Base-by-base conservation (phyloP, 2,797 vertebrate genomes). In the Adrianichthys oophorus region DNA sequence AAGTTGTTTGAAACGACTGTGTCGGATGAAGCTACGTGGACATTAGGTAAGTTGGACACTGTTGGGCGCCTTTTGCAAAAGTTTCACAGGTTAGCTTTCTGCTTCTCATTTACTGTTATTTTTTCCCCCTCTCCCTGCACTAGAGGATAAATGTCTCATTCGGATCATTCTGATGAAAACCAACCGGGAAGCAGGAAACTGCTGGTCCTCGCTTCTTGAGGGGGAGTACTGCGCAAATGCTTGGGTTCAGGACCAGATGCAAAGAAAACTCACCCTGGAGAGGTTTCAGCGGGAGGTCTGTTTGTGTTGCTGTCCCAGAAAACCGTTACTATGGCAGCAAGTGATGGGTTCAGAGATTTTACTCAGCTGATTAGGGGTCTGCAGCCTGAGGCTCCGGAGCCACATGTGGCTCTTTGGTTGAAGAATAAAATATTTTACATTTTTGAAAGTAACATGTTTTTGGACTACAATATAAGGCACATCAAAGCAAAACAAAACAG, bases 241-340 rank as follows among this genome's bases (percentile, higher is more conserved):
- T 4, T 96, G 93, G 95, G 92, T 98, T 1, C 96, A 98, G 88
- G 96, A 99, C 81, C 95, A 99, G 86, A 99, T 98, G 98, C 98
- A 99, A 83, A 95, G 92, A 68, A 99, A 99, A 57, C 95, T 99
- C 18, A 99, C 96, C 0, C 80, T 98, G 68, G 97, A 99, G 88
- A 87, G 97, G 78, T 99, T 99, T 78, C 98, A 99, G 67, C 94
- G 93, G 78, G 97, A 99, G 94, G 98, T 94, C 74, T 87, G 92
- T 90, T 57, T 57, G 2, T 58, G 17, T 4, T 16, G 12, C 23
- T 14, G 4, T 21, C 41, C 8, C 4, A 18, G 12, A 44, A 62
- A 47, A 32, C 13, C 5, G 15, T 17, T 14, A n/a, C 26, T 44
- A 26, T 26, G 24, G 18, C 21, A 13, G 12, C 32, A 4, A 37